Conservation (phyloP, 2,113 vertebrate genomes). For the Oxyura jamaicensis region DNA sequence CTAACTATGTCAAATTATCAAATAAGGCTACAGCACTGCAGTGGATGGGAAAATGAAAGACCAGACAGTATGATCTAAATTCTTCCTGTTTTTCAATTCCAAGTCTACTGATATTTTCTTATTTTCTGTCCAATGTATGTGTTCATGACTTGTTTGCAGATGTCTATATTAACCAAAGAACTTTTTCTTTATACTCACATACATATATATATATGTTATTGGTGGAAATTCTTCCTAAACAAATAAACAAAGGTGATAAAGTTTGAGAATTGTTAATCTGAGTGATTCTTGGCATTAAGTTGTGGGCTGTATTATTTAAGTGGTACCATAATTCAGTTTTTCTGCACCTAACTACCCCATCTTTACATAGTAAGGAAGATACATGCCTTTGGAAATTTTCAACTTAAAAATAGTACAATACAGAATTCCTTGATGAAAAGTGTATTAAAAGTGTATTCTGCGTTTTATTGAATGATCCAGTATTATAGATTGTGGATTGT, state of each 20-base stretch:
- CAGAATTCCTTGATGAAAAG: neutral
- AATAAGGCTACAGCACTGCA: conserved; percentile 9
- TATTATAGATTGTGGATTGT: neutral
- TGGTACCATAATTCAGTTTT: neutral
- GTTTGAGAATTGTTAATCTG: neutral
- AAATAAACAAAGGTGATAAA: neutral
- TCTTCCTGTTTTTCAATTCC: conserved; percentile 44
- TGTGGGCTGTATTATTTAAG: neutral
- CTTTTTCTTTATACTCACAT: neutral
- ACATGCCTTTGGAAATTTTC: neutral
- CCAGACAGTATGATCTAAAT: conserved; percentile 24
- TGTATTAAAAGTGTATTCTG: neutral
- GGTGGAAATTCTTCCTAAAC: conserved; percentile 4
- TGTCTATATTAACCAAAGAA: neutral
- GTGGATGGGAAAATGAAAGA: neutral
- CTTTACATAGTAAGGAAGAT: neutral
- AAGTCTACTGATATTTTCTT: conserved; percentile 1
- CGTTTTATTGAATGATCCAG: neutral
- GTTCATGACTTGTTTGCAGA: neutral
- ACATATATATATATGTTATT: neutral
- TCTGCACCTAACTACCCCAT: neutral
- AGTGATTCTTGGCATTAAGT: neutral
- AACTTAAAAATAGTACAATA: neutral
- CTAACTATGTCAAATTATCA: conserved; percentile 14
- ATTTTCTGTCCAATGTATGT: neutral